These are phyloP conservation scores for Liolophura sinensis DNA, from an alignment of 1,140 invertebrate species.

Conservation along the genomic window DNA sequence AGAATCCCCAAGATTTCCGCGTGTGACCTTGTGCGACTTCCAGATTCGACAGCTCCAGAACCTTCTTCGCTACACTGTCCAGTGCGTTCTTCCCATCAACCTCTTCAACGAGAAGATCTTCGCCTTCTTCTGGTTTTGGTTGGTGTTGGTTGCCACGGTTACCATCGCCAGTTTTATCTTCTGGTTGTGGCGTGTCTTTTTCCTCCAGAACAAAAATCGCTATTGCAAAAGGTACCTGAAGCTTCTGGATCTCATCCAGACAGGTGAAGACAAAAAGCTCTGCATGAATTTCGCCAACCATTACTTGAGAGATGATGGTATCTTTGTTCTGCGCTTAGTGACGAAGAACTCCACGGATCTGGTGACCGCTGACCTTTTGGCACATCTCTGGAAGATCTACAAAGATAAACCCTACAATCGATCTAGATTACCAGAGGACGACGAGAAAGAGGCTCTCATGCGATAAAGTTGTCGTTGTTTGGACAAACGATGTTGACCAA, in stretches of 20 bases:
- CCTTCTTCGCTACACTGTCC: slow-evolving; percentile 46
- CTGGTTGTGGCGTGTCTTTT: slow-evolving; percentile 30
- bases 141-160: slow-evolving; percentile 48
- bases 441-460: no score
- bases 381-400: slow-evolving; percentile 34
- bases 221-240: slow-evolving; percentile 39
- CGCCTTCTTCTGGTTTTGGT: slow-evolving; percentile 57
- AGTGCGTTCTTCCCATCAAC: slow-evolving; percentile 62
- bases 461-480: no score
- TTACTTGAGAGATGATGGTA: slow-evolving; percentile 34
- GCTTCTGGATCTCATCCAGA: slow-evolving; percentile 22
- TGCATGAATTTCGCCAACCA: slow-evolving; percentile 25
- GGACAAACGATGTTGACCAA: no score
- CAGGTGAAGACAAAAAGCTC: slow-evolving; percentile 14
- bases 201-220: slow-evolving; percentile 23
- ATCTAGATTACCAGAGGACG: no score
- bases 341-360: slow-evolving; percentile 40
- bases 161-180: slow-evolving; percentile 42
- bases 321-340: slow-evolving; percentile 35
- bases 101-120: slow-evolving; percentile 63
- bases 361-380: slow-evolving; percentile 32
- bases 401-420: slow-evolving; percentile 7
- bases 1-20: slow-evolving; percentile 58
- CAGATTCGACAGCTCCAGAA: slow-evolving; percentile 59
- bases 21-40: slow-evolving; percentile 64